phyloP scores from a whole-genome alignment of 1,140 invertebrate genomes.

The Brachystomella parvula region DNA sequence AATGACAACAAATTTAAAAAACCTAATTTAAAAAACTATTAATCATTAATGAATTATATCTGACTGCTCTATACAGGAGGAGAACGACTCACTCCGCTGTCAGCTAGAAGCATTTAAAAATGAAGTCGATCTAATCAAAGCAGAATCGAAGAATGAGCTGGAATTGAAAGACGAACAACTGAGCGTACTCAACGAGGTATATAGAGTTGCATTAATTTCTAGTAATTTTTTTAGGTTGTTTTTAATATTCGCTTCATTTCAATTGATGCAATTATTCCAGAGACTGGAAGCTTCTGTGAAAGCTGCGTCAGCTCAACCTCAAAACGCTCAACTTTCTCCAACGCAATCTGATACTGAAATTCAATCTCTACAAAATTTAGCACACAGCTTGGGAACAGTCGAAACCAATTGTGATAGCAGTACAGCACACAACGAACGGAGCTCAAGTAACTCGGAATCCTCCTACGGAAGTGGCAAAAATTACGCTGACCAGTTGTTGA shows the following conservation, averaged over 20 bases:
- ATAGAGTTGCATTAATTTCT: not conserved
- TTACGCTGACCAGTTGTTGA: too few species aligned
- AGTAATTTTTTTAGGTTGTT: not conserved
- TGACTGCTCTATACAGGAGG: constrained; percentile 66
- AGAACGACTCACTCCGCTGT: constrained; percentile 82
- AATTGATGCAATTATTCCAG: not conserved
- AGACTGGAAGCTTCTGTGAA: not conserved
- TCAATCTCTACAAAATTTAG: not conserved
- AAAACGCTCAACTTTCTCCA: not conserved
- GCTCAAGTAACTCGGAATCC: not conserved
- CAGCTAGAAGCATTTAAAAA: constrained; percentile 91
- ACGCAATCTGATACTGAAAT: constrained; percentile 10
- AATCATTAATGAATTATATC: too few species aligned
- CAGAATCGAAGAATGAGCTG: constrained; percentile 56
- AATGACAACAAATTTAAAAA: too few species aligned
- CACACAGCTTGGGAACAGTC: not conserved
- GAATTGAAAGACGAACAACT: constrained; percentile 64
- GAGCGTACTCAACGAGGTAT: constrained; percentile 63
- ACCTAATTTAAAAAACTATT: too few species aligned
- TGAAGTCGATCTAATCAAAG: constrained; percentile 62
- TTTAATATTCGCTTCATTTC: constrained; percentile 4
- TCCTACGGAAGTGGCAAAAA: too few species aligned
- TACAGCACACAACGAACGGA: constrained; percentile 15
- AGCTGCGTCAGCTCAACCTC: not conserved
- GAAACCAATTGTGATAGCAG: constrained; percentile 26